These are phyloP conservation scores for Anabacerthia variegaticeps DNA, from an alignment of 2,797 vertebrate species.

Conservation along the genomic window DNA sequence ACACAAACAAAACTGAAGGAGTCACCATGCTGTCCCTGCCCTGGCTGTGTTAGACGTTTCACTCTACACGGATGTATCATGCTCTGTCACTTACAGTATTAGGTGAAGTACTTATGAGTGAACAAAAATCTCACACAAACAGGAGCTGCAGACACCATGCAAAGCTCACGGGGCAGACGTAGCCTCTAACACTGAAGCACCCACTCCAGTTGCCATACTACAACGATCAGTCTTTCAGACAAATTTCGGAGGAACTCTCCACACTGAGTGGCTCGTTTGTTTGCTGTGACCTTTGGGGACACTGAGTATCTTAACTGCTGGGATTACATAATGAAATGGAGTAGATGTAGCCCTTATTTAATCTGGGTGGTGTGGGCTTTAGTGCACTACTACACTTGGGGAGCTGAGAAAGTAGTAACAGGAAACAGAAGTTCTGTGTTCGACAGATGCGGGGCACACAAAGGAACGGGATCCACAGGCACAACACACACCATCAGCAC, in stretches of 20 bases:
- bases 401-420: neutral
- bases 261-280: neutral
- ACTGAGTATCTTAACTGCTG: neutral
- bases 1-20: conserved; percentile 35
- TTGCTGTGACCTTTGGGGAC: conserved; percentile 29
- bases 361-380: neutral
- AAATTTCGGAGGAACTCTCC: conserved; percentile 31
- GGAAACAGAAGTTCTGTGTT: neutral
- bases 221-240: conserved; percentile 18
- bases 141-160: conserved; percentile 63
- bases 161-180: conserved; percentile 60
- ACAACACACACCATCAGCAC: neutral
- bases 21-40: conserved; percentile 66
- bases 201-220: conserved; percentile 51
- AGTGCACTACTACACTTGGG: neutral
- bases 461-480: neutral
- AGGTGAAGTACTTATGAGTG: neutral
- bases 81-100: conserved; percentile 45
- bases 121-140: neutral
- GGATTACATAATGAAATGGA: neutral
- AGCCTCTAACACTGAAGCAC: conserved; percentile 61
- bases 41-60: conserved; percentile 34
- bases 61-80: conserved; percentile 15
- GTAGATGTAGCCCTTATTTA: conserved; percentile 53
- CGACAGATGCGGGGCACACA: neutral